phyloP scores from a whole-genome alignment of 64 coral and sea anemone species.

The Astreopora myriophthalma region DNA sequence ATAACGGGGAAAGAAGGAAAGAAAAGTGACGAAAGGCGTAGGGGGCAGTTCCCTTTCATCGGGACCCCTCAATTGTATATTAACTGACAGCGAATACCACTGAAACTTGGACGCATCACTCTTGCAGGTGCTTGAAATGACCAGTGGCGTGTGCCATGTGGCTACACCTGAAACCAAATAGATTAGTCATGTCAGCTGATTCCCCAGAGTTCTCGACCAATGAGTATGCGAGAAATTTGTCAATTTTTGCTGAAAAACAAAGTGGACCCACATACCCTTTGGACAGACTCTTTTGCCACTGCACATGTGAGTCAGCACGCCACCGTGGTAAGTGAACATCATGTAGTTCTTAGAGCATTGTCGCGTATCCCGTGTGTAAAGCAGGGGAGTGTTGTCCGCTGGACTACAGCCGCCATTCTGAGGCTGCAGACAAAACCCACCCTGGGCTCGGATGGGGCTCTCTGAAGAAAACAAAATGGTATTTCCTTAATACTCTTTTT shows the following conservation, averaged over 20 bases:
- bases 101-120: neutral
- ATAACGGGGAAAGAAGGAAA: no score
- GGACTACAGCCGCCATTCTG: constrained; percentile 35
- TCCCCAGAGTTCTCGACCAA: no score
- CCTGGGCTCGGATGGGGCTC: constrained; percentile 37
- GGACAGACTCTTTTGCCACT: constrained; percentile 65
- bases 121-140: constrained; percentile 7
- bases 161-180: neutral
- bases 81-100: neutral
- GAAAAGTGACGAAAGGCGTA: no score
- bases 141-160: neutral
- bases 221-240: no score
- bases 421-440: constrained; percentile 47
- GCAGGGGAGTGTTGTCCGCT: constrained; percentile 15
- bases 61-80: no score
- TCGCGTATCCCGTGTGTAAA: constrained; percentile 15
- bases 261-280: neutral
- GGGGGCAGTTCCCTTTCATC: no score
- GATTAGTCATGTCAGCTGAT: no score
- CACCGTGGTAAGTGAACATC: constrained; percentile 9
- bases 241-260: no score
- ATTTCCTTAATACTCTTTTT: no score
- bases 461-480: neutral
- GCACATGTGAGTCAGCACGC: constrained; percentile 32
- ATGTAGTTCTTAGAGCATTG: constrained; percentile 45